These are phyloP conservation scores for Strigamia crassipes DNA, from an alignment of 2,888 invertebrate genomes.

Conservation along the genomic window DNA sequence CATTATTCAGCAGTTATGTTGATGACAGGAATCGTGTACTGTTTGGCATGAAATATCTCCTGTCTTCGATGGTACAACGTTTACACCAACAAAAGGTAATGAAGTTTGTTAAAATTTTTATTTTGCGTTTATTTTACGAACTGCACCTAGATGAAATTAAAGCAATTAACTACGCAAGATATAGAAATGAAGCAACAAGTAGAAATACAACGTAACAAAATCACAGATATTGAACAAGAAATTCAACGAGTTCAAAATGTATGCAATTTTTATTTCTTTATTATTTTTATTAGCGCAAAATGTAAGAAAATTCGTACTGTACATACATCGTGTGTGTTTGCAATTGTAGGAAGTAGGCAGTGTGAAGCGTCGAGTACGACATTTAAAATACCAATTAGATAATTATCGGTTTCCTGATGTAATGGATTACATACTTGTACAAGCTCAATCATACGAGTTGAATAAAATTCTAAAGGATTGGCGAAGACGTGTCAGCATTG, in stretches of 20 bases:
- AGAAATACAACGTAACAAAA: background rate
- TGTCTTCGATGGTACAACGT: too few relatives aligned
- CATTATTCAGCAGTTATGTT: too few relatives aligned
- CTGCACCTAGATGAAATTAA: background rate
- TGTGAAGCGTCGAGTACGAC: background rate
- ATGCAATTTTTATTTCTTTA: background rate
- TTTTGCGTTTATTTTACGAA: background rate
- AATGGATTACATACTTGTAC: conserved; percentile 32
- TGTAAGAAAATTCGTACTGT: background rate
- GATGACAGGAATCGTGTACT: too few relatives aligned
- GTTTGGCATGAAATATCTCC: too few relatives aligned
- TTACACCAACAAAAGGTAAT: background rate
- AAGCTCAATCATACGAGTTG: conserved; percentile 28
- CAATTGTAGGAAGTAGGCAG: background rate
- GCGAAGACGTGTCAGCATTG: background rate
- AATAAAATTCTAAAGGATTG: background rate
- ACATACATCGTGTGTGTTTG: background rate
- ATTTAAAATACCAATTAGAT: background rate
- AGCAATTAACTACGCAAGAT: background rate
- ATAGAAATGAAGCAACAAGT: background rate
- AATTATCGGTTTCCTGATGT: conserved; percentile 33
- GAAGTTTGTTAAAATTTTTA: background rate
- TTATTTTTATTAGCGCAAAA: background rate
- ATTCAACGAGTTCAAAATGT: background rate
- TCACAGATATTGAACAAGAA: background rate